Evolutionary conservation across 2,888 invertebrate species (phyloP).

Genomic region (Cenopis cana): DNA sequence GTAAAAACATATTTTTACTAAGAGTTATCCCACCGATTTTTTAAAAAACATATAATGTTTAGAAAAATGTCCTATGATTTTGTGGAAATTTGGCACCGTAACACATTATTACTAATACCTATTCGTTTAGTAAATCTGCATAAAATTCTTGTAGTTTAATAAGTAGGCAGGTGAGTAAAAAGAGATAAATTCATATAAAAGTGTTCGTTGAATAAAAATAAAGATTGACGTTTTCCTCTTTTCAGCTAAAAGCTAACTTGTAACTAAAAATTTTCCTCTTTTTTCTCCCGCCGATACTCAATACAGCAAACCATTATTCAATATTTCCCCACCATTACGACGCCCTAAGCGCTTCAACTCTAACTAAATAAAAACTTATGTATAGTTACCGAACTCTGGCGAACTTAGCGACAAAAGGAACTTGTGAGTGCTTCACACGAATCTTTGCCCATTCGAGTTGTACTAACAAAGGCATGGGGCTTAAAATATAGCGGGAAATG

Average conservation of each 20-base stretch:
- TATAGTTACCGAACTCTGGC: slow-evolving; percentile 34
- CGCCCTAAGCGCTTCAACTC: slow-evolving; percentile 38
- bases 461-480: slow-evolving; percentile 9
- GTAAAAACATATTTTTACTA: too few species aligned
- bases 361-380: slow-evolving; percentile 43
- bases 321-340: slow-evolving; percentile 32
- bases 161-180: too few species aligned
- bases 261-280: neutral
- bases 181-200: too few species aligned
- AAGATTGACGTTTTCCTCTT: too few species aligned
- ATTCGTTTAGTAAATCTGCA: too few species aligned
- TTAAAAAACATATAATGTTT: too few species aligned
- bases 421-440: slow-evolving; percentile 39
- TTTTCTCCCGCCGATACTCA: neutral
- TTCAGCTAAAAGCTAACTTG: neutral
- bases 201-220: too few species aligned
- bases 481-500: slow-evolving; percentile 22
- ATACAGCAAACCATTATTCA: slow-evolving; percentile 32
- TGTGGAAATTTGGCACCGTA: too few species aligned
- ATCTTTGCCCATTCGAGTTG: slow-evolving; percentile 32
- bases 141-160: too few species aligned
- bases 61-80: too few species aligned
- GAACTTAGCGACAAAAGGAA: slow-evolving; percentile 40
- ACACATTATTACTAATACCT: too few species aligned
- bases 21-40: too few species aligned